These are phyloP conservation scores for Chrysolina americana DNA, from an alignment of 2,888 invertebrate species.

Conservation along the genomic window DNA sequence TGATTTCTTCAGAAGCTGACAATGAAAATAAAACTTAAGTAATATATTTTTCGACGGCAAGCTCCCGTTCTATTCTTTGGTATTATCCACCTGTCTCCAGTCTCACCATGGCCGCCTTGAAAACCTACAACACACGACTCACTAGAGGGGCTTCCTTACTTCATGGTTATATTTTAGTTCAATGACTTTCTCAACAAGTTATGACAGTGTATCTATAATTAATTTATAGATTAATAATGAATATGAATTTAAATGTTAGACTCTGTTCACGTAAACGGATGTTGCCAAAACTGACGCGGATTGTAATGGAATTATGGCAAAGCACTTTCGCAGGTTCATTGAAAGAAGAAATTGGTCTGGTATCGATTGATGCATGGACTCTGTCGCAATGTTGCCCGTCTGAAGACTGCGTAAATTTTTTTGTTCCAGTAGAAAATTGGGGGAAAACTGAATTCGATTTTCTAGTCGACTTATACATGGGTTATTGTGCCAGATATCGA, in stretches of 20 bases:
- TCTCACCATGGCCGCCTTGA: background rate
- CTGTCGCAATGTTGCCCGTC: background rate
- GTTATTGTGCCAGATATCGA: background rate
- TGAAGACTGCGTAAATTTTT: background rate
- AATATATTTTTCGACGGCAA: background rate
- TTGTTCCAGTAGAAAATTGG: background rate
- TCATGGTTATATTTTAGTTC: background rate
- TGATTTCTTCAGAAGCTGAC: too few species aligned
- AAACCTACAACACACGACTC: conserved; percentile 5
- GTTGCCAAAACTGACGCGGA: conserved; percentile 6
- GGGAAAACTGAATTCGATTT: background rate
- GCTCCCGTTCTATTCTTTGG: background rate
- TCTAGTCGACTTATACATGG: background rate
- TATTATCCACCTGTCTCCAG: conserved; percentile 7
- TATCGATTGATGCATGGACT: conserved; percentile 16
- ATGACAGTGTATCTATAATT: conserved; percentile 14
- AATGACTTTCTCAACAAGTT: conserved; percentile 5
- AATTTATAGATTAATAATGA: conserved; percentile 4
- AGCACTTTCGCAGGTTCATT: conserved; percentile 8
- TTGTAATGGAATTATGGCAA: conserved; percentile 10
- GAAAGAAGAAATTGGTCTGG: background rate
- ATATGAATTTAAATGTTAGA: conserved; percentile 5
- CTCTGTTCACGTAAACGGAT: conserved; percentile 4
- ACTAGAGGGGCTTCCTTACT: conserved; percentile 4
- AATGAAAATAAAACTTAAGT: background rate